Evolutionary conservation across 2,113 vertebrate genomes (phyloP).

Genomic region (Nibea albiflora): DNA sequence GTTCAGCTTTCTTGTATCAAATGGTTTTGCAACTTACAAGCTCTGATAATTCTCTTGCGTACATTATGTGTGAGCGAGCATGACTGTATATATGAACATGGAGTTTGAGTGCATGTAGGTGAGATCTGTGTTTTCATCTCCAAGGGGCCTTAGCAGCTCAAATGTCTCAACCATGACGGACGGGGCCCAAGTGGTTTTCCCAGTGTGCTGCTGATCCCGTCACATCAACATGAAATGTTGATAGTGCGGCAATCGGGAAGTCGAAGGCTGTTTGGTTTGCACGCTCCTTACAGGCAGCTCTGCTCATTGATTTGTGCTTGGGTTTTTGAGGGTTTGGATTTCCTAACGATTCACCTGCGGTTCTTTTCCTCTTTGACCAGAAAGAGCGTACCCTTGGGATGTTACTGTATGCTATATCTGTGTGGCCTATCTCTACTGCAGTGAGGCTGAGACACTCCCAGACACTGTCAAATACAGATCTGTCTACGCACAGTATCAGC

Average conservation of each 20-base stretch:
- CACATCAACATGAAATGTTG: constrained; percentile 81
- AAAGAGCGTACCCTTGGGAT: constrained; percentile 76
- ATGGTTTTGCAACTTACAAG: constrained; percentile 45
- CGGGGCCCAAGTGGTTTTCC: constrained; percentile 68
- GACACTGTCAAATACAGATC: constrained; percentile 39
- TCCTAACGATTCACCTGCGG: constrained; percentile 83
- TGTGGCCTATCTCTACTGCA: constrained; percentile 50
- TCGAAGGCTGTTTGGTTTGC: constrained; percentile 71
- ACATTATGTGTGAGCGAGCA: constrained; percentile 30
- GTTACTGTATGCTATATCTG: constrained; percentile 51
- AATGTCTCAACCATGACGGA: constrained; percentile 71
- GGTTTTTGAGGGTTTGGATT: constrained; percentile 81
- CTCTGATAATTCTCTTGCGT: constrained; percentile 21
- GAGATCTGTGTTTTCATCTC: constrained; percentile 68
- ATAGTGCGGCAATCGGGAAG: constrained; percentile 79
- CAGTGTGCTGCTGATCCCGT: constrained; percentile 50
- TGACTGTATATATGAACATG: constrained; percentile 14
- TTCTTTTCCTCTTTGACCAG: constrained; percentile 82
- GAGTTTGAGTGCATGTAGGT: constrained; percentile 9
- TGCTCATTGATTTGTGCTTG: constrained; percentile 82
- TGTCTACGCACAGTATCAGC: constrained; percentile 5
- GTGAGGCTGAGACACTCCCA: constrained; percentile 31
- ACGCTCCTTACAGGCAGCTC: constrained; percentile 76
- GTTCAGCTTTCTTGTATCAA: constrained; percentile 52
- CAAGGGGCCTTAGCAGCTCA: constrained; percentile 44